Base-by-base conservation (phyloP, 23 tunicate species). In the Diplosoma virens region DNA sequence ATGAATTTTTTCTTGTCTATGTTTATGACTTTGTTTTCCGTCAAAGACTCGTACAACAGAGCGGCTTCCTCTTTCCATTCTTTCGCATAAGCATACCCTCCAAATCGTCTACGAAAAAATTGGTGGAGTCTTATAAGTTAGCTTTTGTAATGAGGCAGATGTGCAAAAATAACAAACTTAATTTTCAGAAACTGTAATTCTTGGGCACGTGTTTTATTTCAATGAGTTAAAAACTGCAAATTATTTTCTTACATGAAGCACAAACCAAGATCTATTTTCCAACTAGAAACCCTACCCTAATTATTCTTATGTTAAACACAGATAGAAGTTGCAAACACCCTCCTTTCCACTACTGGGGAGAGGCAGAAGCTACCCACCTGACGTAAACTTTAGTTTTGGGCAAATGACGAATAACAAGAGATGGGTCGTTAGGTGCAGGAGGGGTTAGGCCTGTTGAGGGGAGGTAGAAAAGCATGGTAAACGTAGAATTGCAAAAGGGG, bases 341-440 rank as follows among this genome's bases (percentile, higher is more conserved):
- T n/a, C n/a, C n/a, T n/a, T n/a, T n/a, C n/a, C n/a, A n/a, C n/a
- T n/a, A 41, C 50, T 9, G 50, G 14, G 14, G 50, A 7, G 9
- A 41, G 9, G 9, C 14, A 41, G 11, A 41, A 41, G 14, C 63
- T 4, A 56, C 21, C 25, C 30, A 61, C 69, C 69, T 61, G 35
- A 61, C 69, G 35, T 27, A 61, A 29, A 9, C 17, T 35, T 61
- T 61, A 27, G 34, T 22, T 27, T 27, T 35, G 4, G 69, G 69
- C 17, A 61, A 3, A 3, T 7, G 4, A 6, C 7, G 6, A 6
- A 61, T n/a, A 4, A 22, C 7, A 11, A 61, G 35, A 18, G 7
- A 4, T 16, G 69, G 35, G 35, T 61, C 69, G n/a, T 27, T 61
- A 28, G 74, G 74, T 67, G 35, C 29, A 2, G 74, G 74, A 22